These are phyloP conservation scores for Pelusios castaneus DNA, from an alignment of 2,113 vertebrate genomes.

Conservation along the genomic window DNA sequence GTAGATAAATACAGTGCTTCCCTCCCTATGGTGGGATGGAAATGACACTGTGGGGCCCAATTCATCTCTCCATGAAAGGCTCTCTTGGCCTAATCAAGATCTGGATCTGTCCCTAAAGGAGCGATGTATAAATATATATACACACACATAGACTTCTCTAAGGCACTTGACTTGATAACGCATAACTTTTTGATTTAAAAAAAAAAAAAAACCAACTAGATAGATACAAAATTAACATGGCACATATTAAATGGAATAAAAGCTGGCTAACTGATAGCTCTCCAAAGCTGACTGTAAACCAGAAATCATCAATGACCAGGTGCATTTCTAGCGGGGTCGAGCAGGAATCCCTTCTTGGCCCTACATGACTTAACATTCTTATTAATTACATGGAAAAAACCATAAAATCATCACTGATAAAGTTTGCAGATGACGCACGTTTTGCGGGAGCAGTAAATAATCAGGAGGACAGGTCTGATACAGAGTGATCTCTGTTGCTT, in stretches of 20 bases:
- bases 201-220: background rate
- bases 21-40: rapidly evolving
- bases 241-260: background rate
- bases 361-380: background rate
- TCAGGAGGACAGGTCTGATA: background rate
- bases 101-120: background rate
- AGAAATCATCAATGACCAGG: background rate
- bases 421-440: background rate
- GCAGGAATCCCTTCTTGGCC: background rate
- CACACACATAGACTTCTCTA: background rate
- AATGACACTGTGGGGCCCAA: background rate
- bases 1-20: background rate
- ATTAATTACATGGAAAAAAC: background rate
- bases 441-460: background rate
- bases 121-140: no score
- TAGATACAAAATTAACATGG: background rate
- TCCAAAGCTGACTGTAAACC: background rate
- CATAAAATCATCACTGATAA: background rate
- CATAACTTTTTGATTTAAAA: background rate
- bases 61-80: background rate
- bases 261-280: background rate
- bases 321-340: background rate
- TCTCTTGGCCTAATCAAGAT: background rate
- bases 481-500: background rate
- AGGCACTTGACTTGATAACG: background rate